Evolutionary conservation across 2,888 invertebrate species (phyloP).

Genomic region (Ischnura elegans): DNA sequence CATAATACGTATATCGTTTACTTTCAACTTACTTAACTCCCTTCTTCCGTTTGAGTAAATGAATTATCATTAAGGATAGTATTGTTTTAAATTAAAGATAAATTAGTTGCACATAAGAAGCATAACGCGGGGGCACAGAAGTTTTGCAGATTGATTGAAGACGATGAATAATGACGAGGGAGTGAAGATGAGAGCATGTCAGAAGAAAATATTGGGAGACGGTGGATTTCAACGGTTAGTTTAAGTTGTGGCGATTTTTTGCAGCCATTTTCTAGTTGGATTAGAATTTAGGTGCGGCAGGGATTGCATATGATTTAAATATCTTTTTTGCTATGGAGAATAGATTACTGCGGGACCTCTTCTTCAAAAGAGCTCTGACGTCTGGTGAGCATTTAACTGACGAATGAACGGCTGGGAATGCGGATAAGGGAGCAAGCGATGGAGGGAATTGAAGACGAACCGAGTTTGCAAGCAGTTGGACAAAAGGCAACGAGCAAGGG

Average conservation of each 20-base stretch:
- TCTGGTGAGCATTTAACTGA: neutral
- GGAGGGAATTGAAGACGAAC: neutral
- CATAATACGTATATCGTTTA: too few species aligned
- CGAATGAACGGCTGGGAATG: neutral
- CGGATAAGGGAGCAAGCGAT: neutral
- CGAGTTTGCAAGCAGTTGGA: constrained; percentile 16
- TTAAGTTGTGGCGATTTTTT: neutral
- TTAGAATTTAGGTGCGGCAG: constrained; percentile 51
- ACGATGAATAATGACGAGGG: neutral
- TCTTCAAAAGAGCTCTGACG: constrained; percentile 32
- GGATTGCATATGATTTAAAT: constrained; percentile 49
- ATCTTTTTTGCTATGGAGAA: neutral
- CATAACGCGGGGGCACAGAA: too few species aligned
- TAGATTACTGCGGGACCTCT: constrained; percentile 11
- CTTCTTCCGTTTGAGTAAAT: too few species aligned
- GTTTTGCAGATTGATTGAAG: too few species aligned
- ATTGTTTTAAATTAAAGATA: too few species aligned
- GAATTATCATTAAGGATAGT: too few species aligned
- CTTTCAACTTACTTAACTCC: too few species aligned
- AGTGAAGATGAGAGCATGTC: neutral
- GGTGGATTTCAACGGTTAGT: neutral
- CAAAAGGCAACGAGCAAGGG: neutral
- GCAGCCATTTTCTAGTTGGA: neutral
- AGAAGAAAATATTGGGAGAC: neutral
- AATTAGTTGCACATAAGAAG: too few species aligned